Conservation (phyloP, 2,113 vertebrate species). For the human (Homo sapiens) region GRCh38 chr4:158791501-158792000, state of each 20-base stretch:
- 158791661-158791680: not conserved
- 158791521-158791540: too few species aligned
- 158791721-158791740: accelerated
- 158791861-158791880: not conserved
- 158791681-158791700: not conserved
- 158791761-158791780: accelerated
- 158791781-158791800: too few species aligned
- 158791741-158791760: not conserved
- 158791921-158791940: not conserved
- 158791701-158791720: not conserved
- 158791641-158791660: not conserved
- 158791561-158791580: too few species aligned
- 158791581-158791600: not conserved
- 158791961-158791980: too few species aligned
- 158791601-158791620: not conserved
- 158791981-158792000: too few species aligned
- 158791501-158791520: too few species aligned
- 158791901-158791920: not conserved
- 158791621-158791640: not conserved
- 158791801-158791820: not conserved
- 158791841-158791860: not conserved
- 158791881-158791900: not conserved
- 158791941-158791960: too few species aligned
- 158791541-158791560: too few species aligned
- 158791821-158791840: not conserved